phyloP scores from a whole-genome alignment of 2,797 vertebrate species.

The Ctenopoma multispine region DNA sequence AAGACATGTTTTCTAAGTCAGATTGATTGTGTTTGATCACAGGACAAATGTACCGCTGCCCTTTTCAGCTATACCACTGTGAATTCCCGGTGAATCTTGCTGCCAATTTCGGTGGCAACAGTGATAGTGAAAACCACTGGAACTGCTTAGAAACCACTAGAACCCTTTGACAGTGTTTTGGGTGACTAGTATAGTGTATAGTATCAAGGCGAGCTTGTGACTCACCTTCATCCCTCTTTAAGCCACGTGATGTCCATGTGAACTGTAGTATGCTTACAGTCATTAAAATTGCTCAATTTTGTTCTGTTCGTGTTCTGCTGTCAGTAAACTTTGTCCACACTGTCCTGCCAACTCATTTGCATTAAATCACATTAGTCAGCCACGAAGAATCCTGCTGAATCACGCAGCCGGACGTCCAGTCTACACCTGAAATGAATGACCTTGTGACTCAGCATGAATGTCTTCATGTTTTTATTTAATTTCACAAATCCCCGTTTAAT shows the following conservation, averaged over 20 bases:
- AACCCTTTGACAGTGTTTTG: neutral
- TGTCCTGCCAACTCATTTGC: too few species aligned
- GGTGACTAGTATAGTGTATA: neutral
- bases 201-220: neutral
- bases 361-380: neutral
- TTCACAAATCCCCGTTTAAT: too few species aligned
- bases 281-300: neutral
- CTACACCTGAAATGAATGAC: slow-evolving; percentile 21
- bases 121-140: too few species aligned
- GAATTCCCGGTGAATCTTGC: too few species aligned
- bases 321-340: slow-evolving; percentile 4
- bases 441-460: too few species aligned
- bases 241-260: slow-evolving; percentile 4
- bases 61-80: too few species aligned
- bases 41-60: too few species aligned
- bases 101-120: too few species aligned
- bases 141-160: too few species aligned
- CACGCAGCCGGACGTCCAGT: neutral
- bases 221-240: neutral
- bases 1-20: too few species aligned
- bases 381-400: neutral
- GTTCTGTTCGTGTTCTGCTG: neutral
- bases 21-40: too few species aligned
- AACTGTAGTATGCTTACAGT: neutral
- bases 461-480: too few species aligned